phyloP scores from a whole-genome alignment of 2,797 vertebrate genomes.

The Benthosema pterotum region DNA sequence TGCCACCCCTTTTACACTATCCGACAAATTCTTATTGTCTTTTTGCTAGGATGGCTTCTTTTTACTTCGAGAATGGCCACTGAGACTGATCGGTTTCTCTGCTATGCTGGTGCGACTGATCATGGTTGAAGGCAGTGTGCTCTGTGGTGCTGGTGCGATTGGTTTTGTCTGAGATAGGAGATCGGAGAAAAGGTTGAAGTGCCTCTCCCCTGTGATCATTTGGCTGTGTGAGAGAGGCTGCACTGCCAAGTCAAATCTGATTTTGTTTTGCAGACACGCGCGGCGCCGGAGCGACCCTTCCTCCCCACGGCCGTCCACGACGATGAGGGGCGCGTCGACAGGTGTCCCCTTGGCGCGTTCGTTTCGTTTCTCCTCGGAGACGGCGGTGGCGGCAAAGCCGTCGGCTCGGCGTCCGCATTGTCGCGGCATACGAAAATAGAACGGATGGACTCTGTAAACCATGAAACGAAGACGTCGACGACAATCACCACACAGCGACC shows the following conservation, averaged over 20 bases:
- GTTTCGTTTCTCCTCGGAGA: too few relatives aligned
- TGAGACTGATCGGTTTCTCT: slow-evolving; percentile 47
- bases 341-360: too few relatives aligned
- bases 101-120: slow-evolving; percentile 73
- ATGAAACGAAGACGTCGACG: too few relatives aligned
- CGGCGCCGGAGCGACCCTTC: slow-evolving; percentile 19
- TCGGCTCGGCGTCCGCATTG: too few relatives aligned
- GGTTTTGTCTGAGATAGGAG: slow-evolving; percentile 27
- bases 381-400: too few relatives aligned
- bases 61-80: slow-evolving; percentile 26
- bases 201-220: slow-evolving; percentile 47
- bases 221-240: slow-evolving; percentile 44
- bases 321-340: background rate
- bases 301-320: slow-evolving; percentile 1
- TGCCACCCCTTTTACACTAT: background rate
- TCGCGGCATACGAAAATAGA: too few relatives aligned
- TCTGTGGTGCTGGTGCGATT: slow-evolving; percentile 71
- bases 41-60: slow-evolving; percentile 19
- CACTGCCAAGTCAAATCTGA: slow-evolving; percentile 50
- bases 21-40: slow-evolving; percentile 15
- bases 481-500: too few relatives aligned
- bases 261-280: slow-evolving; percentile 3
- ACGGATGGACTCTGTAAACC: too few relatives aligned
- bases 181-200: slow-evolving; percentile 18
- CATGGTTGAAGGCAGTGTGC: slow-evolving; percentile 72